Conservation (phyloP, 2,888 invertebrate genomes). For the Drosophila monieri region DNA sequence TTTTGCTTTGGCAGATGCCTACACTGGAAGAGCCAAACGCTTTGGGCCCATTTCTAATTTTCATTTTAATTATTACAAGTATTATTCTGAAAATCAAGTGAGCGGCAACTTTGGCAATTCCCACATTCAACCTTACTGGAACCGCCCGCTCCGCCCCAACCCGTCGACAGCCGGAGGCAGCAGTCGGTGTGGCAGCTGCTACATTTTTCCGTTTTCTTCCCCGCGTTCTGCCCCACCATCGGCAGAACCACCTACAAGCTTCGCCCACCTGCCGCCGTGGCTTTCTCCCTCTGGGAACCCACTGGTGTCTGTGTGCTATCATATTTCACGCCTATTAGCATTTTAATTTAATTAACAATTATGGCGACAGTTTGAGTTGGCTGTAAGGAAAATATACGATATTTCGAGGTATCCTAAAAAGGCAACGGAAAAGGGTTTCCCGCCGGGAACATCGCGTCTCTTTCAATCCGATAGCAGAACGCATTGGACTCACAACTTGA, state of each 20-base stretch:
- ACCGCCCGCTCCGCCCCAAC: neutral
- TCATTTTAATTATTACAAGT: conserved; percentile 76
- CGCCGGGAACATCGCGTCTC: conserved; percentile 2
- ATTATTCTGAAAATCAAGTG: conserved; percentile 74
- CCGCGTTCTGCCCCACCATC: neutral
- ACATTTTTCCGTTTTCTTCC: conserved; percentile 51
- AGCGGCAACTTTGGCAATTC: conserved; percentile 63
- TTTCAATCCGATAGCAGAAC: neutral
- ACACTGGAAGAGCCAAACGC: conserved; percentile 32
- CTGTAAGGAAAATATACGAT: conserved; percentile 41
- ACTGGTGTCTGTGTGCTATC: conserved; percentile 60
- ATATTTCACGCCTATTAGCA: conserved; percentile 78
- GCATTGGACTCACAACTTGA: neutral
- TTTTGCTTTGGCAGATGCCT: conserved; percentile 61
- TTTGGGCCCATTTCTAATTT: conserved; percentile 69
- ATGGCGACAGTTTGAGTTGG: conserved; percentile 68
- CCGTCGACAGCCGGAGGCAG: conserved; percentile 1
- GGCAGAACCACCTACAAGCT: neutral
- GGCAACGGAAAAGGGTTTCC: conserved; percentile 16
- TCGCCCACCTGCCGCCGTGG: conserved; percentile 5
- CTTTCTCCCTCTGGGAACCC: neutral
- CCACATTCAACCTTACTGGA: conserved; percentile 1
- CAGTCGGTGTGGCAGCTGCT: conserved; percentile 59
- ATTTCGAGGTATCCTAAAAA: conserved; percentile 34
- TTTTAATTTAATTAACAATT: conserved; percentile 79